These are phyloP conservation scores for Rhagophthalmus giganteus DNA, from an alignment of 2,888 invertebrate species.

Conservation along the genomic window DNA sequence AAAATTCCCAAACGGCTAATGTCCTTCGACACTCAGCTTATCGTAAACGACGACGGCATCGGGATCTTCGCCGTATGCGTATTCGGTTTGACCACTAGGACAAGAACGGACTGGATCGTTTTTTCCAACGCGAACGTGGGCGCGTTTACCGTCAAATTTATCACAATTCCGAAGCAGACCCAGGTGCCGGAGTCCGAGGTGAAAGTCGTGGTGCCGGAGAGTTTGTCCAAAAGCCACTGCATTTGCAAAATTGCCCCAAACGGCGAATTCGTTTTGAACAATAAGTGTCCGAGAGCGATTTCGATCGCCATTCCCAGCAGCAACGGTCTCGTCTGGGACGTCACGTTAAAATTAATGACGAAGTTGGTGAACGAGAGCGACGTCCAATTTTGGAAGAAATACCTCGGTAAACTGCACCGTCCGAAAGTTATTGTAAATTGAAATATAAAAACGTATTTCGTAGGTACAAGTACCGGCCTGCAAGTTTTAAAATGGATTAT, in stretches of 20 bases:
- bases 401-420: conserved; percentile 35
- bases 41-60: conserved; percentile 18
- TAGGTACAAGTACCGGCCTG: conserved; percentile 27
- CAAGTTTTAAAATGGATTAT: conserved; percentile 24
- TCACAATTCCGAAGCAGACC: conserved; percentile 18
- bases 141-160: conserved; percentile 42
- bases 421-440: neutral
- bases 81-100: conserved; percentile 15
- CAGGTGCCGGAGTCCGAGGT: conserved; percentile 22
- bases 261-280: neutral
- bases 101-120: conserved; percentile 33
- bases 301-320: conserved; percentile 41
- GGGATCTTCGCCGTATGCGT: conserved; percentile 11
- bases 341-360: conserved; percentile 36
- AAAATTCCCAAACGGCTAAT: conserved; percentile 15
- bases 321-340: conserved; percentile 41
- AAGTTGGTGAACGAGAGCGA: conserved; percentile 35
- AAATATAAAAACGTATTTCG: conserved; percentile 5
- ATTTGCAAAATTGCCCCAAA: conserved; percentile 2
- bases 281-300: conserved; percentile 41
- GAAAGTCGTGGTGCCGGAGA: conserved; percentile 28
- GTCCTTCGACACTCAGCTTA: neutral
- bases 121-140: conserved; percentile 40
- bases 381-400: conserved; percentile 39
- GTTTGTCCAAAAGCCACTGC: neutral